Evolutionary conservation across 2,113 vertebrate species (phyloP), one percentile per base, ranked within the genome.

Genomic region (Myrmecophaga tridactyla): DNA sequence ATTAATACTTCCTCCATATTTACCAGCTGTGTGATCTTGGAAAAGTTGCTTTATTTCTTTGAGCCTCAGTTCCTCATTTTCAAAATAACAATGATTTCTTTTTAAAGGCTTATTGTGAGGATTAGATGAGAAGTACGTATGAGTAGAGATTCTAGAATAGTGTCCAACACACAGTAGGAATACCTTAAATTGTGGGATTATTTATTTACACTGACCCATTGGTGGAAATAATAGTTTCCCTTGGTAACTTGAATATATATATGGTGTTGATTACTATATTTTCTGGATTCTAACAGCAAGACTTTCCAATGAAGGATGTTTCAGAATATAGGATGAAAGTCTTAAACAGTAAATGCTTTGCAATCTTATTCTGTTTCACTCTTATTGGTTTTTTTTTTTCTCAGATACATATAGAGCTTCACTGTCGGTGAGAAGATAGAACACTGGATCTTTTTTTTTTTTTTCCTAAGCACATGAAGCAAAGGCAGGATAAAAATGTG

Each of bases 401-500:
- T 73, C 76, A 72, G 48, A 10, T 63, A 36, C 2, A 8, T 77
- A 76, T 69, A 43, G 17, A 46, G 12, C 9, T 90, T 90, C 62
- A 81, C 73, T 96, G 95, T 88, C 31, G 46, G 1, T 75, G 84
- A 85, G 15, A 83, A 60, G n/a, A 73, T 25, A 72, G 65, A 92
- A 72, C 2, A 23, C 31, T n/a, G 58, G 67, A 39, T 15, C 29
- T 65, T 29, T 81, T 75, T 53, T 29, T 81, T 75, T 53, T 15
- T n/a, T 11, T 43, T n/a, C n/a, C 11, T 58, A 70, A 93, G 70
- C 46, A 67, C 39, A 87, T 53, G 46, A 92, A 65, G 15, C 41
- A 86, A 96, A 95, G n/a, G 6, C 27, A 65, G 43, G 70, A 58
- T 92, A 63, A 81, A 92, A 94, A 93, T 75, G n/a, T 89, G 86